Conservation (phyloP, 1,140 invertebrate genomes). For the Melipona quadrifasciata region DNA sequence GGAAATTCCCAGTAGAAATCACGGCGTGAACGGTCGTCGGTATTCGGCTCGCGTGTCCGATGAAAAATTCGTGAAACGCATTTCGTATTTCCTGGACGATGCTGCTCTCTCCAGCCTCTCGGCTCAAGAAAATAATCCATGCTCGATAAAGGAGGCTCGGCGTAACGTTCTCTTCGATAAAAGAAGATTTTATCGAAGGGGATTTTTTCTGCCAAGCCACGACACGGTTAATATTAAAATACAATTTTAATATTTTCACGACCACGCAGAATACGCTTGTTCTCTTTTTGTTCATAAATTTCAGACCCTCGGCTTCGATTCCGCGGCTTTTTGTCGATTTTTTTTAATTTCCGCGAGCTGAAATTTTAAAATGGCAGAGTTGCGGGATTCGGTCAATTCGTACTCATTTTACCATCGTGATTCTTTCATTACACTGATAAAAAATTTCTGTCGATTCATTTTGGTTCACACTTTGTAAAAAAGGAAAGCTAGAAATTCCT, state of each 20-base stretch:
- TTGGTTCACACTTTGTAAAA: too few relatives aligned
- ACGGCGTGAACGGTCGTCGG: background rate
- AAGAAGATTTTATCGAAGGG: too few relatives aligned
- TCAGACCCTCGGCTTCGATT: background rate
- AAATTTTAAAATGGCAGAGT: background rate
- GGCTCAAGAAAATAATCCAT: background rate
- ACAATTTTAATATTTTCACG: background rate
- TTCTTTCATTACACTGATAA: too few relatives aligned
- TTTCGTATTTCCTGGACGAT: background rate
- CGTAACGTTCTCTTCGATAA: background rate
- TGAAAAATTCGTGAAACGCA: constrained; percentile 35
- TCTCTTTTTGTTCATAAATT: background rate
- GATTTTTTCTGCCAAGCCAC: background rate
- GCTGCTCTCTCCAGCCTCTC: background rate
- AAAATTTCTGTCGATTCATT: too few relatives aligned
- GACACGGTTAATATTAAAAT: background rate
- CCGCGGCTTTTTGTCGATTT: too few relatives aligned
- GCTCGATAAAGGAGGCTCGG: background rate
- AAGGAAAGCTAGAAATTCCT: too few relatives aligned
- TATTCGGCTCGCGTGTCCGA: constrained; percentile 2
- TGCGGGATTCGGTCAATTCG: background rate
- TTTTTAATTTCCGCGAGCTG: background rate
- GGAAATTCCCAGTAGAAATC: constrained; percentile 46
- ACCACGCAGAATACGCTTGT: background rate
- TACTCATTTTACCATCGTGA: too few relatives aligned